Evolutionary conservation across 2,888 invertebrate genomes (phyloP), one percentile per base, ranked within the genome.

Genomic region (Sminthurides aquaticus): DNA sequence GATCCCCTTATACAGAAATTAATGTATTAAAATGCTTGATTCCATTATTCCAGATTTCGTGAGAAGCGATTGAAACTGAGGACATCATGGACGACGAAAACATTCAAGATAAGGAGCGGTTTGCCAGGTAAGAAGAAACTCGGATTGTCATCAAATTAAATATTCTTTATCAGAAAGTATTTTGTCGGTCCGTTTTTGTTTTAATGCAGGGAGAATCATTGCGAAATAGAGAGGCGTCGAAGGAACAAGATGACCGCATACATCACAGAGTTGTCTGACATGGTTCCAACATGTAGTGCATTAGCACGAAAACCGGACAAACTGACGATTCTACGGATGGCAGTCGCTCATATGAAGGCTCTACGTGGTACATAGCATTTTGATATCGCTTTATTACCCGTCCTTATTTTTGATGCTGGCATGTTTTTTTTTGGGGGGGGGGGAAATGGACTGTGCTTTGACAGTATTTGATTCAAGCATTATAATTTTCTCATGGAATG

Each of bases 221-320:
- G 96, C 82, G 97, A 98, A 82, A 99, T 99, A 79, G 99, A 99
- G 81, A 86, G 99, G 75, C 86, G 98, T 76, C 85, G 99, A 76
- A 86, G 99, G 76, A 98, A 98, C 85, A 99, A 99, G 88, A 99
- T 99, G 99, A 97, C 98, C 76, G 94, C 97, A 75, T 99, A 99
- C 82, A 98, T 99, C 80, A 97, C 97, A 78, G 98, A 99, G 83
- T 84, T 99, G 76, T 97, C 96, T 74, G 98, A 98, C 82, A 98
- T 99, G 98, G 97, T 98, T 78, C 98, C 98, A 77, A 96, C 98
- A 76, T 97, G 97, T 82, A 94, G 93, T 78, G 95, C 97, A 57
- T 84, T 98, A 75, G 98, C 98, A 64, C 86, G 98, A 74, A 99
- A 99, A 80, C 98, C 98, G 60, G 99, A 99, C 84, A 99, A 99